Conservation (phyloP, 2,888 invertebrate genomes). For the Heteromurus nitidus region DNA sequence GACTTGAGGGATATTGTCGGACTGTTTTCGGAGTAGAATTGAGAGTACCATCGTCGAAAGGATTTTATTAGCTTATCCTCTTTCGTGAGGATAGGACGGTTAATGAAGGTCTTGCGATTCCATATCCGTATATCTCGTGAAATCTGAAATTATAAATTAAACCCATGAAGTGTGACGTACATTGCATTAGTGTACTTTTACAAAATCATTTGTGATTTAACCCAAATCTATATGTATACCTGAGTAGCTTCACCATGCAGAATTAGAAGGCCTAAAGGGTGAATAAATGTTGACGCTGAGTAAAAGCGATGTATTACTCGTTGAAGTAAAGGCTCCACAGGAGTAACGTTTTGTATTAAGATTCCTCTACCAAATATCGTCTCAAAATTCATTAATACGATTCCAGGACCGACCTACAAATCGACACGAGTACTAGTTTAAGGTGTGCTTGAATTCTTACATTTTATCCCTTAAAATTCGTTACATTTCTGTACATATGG, state of each 20-base stretch:
- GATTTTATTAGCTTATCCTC: slow-evolving; percentile 85
- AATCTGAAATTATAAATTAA: slow-evolving; percentile 79
- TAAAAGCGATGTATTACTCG: slow-evolving; percentile 87
- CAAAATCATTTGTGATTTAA: no score
- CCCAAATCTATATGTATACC: slow-evolving; percentile 76
- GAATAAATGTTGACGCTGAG: slow-evolving; percentile 79
- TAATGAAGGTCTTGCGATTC: slow-evolving; percentile 88
- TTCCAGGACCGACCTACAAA: slow-evolving; percentile 76
- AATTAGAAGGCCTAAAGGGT: slow-evolving; percentile 81
- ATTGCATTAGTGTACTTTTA: no score
- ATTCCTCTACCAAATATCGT: slow-evolving; percentile 76
- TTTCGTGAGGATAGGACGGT: slow-evolving; percentile 83
- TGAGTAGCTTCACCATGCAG: slow-evolving; percentile 83
- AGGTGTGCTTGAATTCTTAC: no score
- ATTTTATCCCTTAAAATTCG: not conserved
- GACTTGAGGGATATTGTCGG: slow-evolving; percentile 74
- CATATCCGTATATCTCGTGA: slow-evolving; percentile 90
- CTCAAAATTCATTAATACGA: slow-evolving; percentile 77
- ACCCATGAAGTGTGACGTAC: not conserved
- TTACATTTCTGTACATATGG: not conserved
- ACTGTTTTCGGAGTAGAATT: slow-evolving; percentile 88
- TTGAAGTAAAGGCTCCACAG: slow-evolving; percentile 85
- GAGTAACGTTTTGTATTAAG: slow-evolving; percentile 86
- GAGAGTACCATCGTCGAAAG: slow-evolving; percentile 87
- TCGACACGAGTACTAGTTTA: no score